Conservation (phyloP, 2,797 vertebrate species). For the Pampus argenteus region DNA sequence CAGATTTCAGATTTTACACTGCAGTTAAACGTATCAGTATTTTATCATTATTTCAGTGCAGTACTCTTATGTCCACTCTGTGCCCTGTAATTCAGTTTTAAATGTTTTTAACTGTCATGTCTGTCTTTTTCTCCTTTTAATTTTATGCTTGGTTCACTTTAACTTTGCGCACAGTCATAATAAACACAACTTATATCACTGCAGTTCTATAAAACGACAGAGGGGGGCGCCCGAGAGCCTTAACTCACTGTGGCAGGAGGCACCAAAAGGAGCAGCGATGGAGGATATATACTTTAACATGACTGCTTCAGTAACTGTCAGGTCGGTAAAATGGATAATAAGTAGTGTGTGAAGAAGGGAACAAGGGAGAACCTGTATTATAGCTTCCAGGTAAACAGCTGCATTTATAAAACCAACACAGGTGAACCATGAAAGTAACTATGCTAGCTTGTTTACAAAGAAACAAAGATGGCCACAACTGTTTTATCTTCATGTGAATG, state of each 20-base stretch:
- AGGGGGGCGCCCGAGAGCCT: constrained; percentile 68
- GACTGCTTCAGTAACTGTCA: constrained; percentile 30
- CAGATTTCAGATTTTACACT: not conserved
- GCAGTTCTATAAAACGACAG: constrained; percentile 40
- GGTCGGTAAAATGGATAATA: constrained; percentile 13
- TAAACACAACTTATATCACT: not conserved
- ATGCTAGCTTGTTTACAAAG: not conserved
- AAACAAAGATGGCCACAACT: not conserved
- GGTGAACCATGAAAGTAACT: not conserved
- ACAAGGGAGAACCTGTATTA: constrained; percentile 7
- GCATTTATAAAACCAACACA: not conserved
- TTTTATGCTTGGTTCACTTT: not conserved
- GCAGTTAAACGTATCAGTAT: constrained; percentile 15
- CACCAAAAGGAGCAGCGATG: constrained; percentile 16
- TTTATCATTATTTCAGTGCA: constrained; percentile 16
- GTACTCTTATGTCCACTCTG: constrained; percentile 10
- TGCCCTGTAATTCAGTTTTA: constrained; percentile 4
- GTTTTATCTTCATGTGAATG: not conserved
- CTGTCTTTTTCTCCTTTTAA: not conserved
- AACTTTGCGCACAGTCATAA: not conserved
- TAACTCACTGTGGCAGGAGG: not conserved
- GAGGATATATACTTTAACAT: constrained; percentile 35
- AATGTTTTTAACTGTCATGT: not conserved
- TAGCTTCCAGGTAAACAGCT: not conserved
- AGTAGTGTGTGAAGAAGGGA: not conserved